phyloP scores from a whole-genome alignment of 2,888 invertebrate species.

The Aspidiotus rigidus region DNA sequence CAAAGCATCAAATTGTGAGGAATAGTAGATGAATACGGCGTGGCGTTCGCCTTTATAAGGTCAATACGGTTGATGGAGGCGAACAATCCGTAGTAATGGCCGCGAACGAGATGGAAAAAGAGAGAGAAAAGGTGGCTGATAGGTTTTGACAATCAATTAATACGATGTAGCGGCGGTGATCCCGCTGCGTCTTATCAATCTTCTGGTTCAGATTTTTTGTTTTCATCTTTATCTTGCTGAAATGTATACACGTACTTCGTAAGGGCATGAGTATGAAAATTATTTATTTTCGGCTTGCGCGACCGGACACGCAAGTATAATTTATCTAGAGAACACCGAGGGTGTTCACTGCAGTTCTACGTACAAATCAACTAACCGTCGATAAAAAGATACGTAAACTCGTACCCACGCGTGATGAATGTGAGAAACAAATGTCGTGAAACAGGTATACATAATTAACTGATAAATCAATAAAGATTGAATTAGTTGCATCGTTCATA shows the following conservation, averaged over 20 bases:
- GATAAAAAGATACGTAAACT: background rate
- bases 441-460: constrained; percentile 27
- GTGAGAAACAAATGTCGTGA: constrained; percentile 13
- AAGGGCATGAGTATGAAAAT: constrained; percentile 8
- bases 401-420: background rate
- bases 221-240: too few species aligned
- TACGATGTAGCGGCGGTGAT: constrained; percentile 26
- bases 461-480: constrained; percentile 26
- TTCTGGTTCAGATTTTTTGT: background rate
- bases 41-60: background rate
- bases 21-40: background rate
- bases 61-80: background rate
- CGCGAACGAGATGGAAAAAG: background rate
- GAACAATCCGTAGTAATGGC: too few species aligned
- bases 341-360: constrained; percentile 17
- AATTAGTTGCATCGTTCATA: background rate
- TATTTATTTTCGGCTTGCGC: constrained; percentile 23
- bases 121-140: constrained; percentile 18
- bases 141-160: constrained; percentile 31
- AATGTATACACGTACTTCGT: background rate
- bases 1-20: background rate
- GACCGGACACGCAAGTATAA: constrained; percentile 27
- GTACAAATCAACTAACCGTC: constrained; percentile 1
- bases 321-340: constrained; percentile 26
- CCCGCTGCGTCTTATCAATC: constrained; percentile 32